Conservation (phyloP, 2,797 vertebrate species). For the Mormyrus hasselquistii region DNA sequence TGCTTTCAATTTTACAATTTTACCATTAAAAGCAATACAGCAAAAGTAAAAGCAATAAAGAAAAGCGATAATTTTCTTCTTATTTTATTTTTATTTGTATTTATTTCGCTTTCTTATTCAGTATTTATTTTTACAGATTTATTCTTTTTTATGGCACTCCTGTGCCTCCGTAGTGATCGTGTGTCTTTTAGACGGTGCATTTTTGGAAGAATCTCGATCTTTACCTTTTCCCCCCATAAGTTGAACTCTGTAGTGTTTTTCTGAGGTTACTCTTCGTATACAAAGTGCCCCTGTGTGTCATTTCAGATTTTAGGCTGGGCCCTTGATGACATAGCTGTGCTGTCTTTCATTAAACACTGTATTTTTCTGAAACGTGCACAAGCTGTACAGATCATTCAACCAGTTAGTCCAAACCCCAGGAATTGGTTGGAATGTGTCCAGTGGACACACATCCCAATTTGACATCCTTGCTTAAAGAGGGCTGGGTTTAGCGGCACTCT, state of each 20-base stretch:
- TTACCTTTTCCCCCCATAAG: neutral
- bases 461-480: neutral
- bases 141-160: neutral
- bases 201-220: neutral
- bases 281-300: neutral
- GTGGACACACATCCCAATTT: neutral
- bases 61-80: neutral
- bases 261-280: neutral
- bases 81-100: neutral
- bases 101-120: neutral
- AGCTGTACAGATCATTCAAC: neutral
- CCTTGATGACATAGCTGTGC: neutral
- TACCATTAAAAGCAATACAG: neutral
- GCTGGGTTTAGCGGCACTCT: neutral
- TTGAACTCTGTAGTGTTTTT: neutral
- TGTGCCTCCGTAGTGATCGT: neutral
- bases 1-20: neutral
- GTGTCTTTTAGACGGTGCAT: neutral
- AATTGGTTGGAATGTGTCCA: neutral
- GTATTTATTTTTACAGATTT: neutral
- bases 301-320: neutral
- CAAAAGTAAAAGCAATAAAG: neutral
- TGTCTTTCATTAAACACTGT: neutral
- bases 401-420: neutral
- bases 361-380: neutral